These are phyloP conservation scores for Periophthalmodon schlosseri DNA, from an alignment of 2,113 vertebrate species.

Conservation along the genomic window DNA sequence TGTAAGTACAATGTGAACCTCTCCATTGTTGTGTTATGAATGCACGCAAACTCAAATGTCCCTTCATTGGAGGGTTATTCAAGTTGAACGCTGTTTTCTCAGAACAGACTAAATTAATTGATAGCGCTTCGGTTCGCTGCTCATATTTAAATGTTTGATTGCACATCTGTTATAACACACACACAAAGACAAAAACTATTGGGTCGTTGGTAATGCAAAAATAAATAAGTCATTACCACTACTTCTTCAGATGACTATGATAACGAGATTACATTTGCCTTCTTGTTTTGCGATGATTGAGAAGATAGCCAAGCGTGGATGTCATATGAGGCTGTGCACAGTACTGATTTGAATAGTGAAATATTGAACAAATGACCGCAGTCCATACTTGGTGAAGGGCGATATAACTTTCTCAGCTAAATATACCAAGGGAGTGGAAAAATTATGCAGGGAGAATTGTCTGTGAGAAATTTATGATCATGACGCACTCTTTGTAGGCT, in stretches of 20 bases:
- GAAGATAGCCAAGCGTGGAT: conserved; percentile 43
- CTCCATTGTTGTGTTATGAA: neutral
- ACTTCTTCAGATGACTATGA: conserved; percentile 63
- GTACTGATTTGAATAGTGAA: conserved; percentile 54
- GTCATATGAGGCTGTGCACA: conserved; percentile 44
- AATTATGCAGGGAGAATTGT: conserved; percentile 48
- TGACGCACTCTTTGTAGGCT: conserved; percentile 41
- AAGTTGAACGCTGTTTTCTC: neutral
- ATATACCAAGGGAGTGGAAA: conserved; percentile 41
- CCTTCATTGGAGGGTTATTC: conserved; percentile 23
- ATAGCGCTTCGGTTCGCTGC: conserved; percentile 23
- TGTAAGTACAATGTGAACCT: neutral
- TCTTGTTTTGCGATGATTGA: conserved; percentile 67
- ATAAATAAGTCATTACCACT: conserved; percentile 53
- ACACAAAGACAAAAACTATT: conserved; percentile 42
- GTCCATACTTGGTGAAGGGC: conserved; percentile 34
- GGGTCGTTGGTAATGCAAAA: conserved; percentile 41
- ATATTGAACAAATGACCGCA: conserved; percentile 61
- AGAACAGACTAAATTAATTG: conserved; percentile 44
- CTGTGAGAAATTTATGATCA: conserved; percentile 28
- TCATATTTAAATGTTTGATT: conserved; percentile 43
- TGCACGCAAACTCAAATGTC: neutral
- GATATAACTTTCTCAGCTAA: conserved; percentile 50
- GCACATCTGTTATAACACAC: conserved; percentile 47
- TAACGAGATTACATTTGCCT: conserved; percentile 68